Percentiles rank a stretch among this genome's conserved stretches.
Conservation (phyloP, 2,113 vertebrate genomes). For the Platichthys flesus region DNA sequence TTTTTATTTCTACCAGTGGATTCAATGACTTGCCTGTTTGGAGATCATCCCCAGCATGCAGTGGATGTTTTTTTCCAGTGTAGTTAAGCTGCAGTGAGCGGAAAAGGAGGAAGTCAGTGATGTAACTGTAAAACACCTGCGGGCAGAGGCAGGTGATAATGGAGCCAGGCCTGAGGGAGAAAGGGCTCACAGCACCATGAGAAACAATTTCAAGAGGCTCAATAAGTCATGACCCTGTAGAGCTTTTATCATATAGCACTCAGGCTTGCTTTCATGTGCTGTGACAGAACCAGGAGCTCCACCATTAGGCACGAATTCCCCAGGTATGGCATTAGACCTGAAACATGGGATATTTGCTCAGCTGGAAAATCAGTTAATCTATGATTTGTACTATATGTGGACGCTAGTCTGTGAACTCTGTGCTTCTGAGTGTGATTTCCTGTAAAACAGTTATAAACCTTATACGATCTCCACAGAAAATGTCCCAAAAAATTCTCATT, state of each 20-base stretch:
- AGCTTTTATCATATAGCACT: slow-evolving; percentile 73
- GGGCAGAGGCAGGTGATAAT: slow-evolving; percentile 67
- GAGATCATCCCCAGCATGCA: slow-evolving; percentile 1
- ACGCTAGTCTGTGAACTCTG: slow-evolving; percentile 3
- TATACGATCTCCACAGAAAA: background rate
- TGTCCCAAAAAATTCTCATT: background rate
- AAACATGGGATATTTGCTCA: slow-evolving; percentile 60
- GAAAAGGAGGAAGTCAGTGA: slow-evolving; percentile 48
- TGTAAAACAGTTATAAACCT: background rate
- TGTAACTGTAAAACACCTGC: slow-evolving; percentile 51
- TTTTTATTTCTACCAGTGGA: background rate
- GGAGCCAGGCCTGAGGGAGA: slow-evolving; percentile 62
- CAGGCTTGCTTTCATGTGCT: slow-evolving; percentile 71
- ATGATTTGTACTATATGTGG: background rate
- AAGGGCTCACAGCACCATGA: slow-evolving; percentile 57
- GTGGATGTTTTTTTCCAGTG: slow-evolving; percentile 29
- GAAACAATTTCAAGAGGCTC: slow-evolving; percentile 74
- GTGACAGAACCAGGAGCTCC: slow-evolving; percentile 73
- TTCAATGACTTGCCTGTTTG: slow-evolving; percentile 3
- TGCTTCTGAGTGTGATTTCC: slow-evolving; percentile 13
- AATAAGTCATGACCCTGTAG: slow-evolving; percentile 80
- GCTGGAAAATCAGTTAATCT: slow-evolving; percentile 56
- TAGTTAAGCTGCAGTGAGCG: slow-evolving; percentile 1
- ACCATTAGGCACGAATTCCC: slow-evolving; percentile 79
- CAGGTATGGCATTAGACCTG: slow-evolving; percentile 44